phyloP scores from a whole-genome alignment of 1,140 invertebrate species.

The Maconellicoccus hirsutus region DNA sequence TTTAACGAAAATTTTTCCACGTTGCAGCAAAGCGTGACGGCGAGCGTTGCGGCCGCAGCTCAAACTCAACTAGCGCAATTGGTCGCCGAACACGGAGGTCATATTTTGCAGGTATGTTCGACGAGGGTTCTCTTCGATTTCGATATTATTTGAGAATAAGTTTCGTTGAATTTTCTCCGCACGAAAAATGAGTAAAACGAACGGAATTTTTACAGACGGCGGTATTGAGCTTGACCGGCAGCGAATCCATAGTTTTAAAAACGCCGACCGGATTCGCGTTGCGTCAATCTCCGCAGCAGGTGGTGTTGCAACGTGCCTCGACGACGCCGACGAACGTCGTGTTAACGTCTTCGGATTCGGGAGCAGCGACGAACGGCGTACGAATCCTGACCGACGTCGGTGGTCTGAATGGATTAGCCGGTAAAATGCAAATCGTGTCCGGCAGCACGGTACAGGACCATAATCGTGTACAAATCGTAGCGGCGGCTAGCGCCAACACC shows the following conservation, averaged over 20 bases:
- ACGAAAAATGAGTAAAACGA: too few relatives aligned
- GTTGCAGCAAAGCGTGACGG: constrained; percentile 27
- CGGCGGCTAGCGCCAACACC: neutral
- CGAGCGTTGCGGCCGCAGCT: constrained; percentile 32
- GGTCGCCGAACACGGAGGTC: constrained; percentile 31
- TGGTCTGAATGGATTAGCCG: constrained; percentile 24
- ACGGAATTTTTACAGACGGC: constrained; percentile 28
- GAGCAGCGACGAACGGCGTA: neutral
- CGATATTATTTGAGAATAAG: neutral
- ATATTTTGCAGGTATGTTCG: constrained; percentile 30
- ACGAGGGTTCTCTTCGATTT: too few relatives aligned
- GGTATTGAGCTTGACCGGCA: constrained; percentile 29
- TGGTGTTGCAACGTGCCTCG: constrained; percentile 26
- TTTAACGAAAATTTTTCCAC: neutral
- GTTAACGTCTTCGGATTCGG: neutral
- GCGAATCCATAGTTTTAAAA: constrained; percentile 30
- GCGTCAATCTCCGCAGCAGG: constrained; percentile 22
- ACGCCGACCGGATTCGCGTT: constrained; percentile 12
- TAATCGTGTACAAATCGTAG: constrained; percentile 25
- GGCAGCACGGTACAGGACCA: constrained; percentile 1
- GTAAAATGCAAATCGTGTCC: neutral
- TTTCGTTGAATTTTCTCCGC: neutral
- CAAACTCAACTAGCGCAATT: constrained; percentile 32
- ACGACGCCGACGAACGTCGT: constrained; percentile 20
- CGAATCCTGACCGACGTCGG: constrained; percentile 30